Conservation (phyloP, 2,797 vertebrate species). For the Paedocypris micromegethes region DNA sequence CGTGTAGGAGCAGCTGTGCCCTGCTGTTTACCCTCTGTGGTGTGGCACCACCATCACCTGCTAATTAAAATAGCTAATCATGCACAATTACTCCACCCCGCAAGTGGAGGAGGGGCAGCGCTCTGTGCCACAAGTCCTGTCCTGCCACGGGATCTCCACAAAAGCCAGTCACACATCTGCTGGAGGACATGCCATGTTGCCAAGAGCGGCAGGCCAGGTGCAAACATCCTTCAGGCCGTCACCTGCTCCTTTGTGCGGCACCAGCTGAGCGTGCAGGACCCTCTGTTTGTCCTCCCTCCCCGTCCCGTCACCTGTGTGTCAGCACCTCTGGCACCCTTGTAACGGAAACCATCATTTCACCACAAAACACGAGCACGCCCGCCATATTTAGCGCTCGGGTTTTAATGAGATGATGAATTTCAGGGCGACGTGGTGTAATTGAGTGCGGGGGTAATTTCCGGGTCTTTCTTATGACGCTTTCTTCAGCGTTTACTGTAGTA, state of each 20-base stretch:
- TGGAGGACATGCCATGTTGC: slow-evolving; percentile 51
- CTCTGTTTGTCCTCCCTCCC: slow-evolving; percentile 10
- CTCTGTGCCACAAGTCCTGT: slow-evolving; percentile 47
- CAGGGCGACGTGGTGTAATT: too few species aligned
- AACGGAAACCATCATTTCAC: slow-evolving; percentile 23
- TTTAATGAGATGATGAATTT: too few species aligned
- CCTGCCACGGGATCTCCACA: slow-evolving; percentile 72
- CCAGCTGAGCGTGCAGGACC: slow-evolving; percentile 40
- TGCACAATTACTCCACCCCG: slow-evolving; percentile 78
- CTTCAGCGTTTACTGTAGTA: too few species aligned
- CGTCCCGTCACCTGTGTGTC: slow-evolving; percentile 38
- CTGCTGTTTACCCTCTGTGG: slow-evolving; percentile 27
- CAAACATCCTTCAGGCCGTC: slow-evolving; percentile 37
- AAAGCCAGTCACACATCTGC: slow-evolving; percentile 74
- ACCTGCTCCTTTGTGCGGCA: slow-evolving; percentile 46
- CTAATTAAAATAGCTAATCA: slow-evolving; percentile 88
- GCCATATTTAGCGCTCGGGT: not conserved
- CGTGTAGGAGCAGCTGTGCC: slow-evolving; percentile 16
- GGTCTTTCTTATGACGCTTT: too few species aligned
- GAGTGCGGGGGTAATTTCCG: too few species aligned
- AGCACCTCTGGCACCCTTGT: slow-evolving; percentile 23
- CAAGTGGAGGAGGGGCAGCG: slow-evolving; percentile 54
- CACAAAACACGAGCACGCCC: slow-evolving; percentile 7
- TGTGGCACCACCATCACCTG: slow-evolving; percentile 69
- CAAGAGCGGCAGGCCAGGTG: slow-evolving; percentile 71